phyloP scores from a whole-genome alignment of 2,888 invertebrate genomes.

The Zygaena filipendulae region DNA sequence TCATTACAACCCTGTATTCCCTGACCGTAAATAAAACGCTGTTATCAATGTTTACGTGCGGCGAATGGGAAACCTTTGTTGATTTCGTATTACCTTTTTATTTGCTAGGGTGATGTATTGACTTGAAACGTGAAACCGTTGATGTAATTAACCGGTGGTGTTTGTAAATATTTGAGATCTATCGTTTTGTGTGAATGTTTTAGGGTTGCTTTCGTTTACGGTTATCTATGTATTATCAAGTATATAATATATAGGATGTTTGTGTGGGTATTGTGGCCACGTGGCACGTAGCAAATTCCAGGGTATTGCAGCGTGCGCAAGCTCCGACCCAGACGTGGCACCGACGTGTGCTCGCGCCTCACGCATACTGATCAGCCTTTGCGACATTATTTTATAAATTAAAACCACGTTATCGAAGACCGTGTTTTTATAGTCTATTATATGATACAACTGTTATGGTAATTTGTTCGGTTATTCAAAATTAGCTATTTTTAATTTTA shows the following conservation, averaged over 20 bases:
- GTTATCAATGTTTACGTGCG: slow-evolving; percentile 38
- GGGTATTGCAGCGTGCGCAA: slow-evolving; percentile 55
- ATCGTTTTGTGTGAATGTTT: too few relatives aligned
- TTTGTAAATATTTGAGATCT: too few relatives aligned
- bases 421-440: slow-evolving; percentile 11
- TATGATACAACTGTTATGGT: too few relatives aligned
- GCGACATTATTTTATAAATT: not conserved
- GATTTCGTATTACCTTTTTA: too few relatives aligned
- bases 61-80: slow-evolving; percentile 31
- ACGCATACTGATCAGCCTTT: slow-evolving; percentile 42
- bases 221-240: too few relatives aligned
- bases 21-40: slow-evolving; percentile 33
- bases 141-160: too few relatives aligned
- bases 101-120: too few relatives aligned
- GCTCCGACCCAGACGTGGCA: slow-evolving; percentile 22
- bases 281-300: slow-evolving; percentile 55
- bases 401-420: slow-evolving; percentile 1
- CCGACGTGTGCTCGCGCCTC: slow-evolving; percentile 32
- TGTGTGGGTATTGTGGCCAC: slow-evolving; percentile 29
- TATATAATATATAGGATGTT: too few relatives aligned
- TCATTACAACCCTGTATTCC: too few relatives aligned
- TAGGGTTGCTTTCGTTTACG: too few relatives aligned
- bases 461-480: slow-evolving; percentile 10
- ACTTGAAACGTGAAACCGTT: too few relatives aligned
- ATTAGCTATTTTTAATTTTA: too few relatives aligned